A percentile compares a stretch with the other conserved stretches of the same genome.
phyloP scores from a whole-genome alignment of 2,888 invertebrate species.

The Drosophila tanythrix region DNA sequence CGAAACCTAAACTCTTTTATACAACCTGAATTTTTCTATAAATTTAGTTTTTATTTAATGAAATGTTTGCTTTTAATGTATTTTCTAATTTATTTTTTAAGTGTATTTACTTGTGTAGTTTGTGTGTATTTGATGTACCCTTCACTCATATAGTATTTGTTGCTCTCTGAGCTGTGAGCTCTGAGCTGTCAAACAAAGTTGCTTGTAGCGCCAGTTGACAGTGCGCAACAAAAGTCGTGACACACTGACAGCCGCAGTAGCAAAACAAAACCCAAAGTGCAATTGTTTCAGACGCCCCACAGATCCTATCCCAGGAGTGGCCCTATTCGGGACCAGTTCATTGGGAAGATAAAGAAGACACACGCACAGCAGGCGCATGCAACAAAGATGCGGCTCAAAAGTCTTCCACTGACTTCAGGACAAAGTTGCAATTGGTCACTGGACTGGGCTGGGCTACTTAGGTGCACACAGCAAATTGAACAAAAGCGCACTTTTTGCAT shows the following conservation, averaged over 20 bases:
- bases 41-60: background rate
- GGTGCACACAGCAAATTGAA: constrained; percentile 19
- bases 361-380: constrained; percentile 42
- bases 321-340: constrained; percentile 37
- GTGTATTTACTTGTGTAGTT: background rate
- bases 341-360: constrained; percentile 26
- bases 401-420: constrained; percentile 28
- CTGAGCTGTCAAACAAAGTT: constrained; percentile 72
- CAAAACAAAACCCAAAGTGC: constrained; percentile 67
- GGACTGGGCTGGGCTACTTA: constrained; percentile 41
- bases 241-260: constrained; percentile 53
- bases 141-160: constrained; percentile 49
- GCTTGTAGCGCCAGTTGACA: constrained; percentile 65
- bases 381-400: constrained; percentile 21
- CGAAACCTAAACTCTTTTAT: too few species aligned
- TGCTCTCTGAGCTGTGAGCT: constrained; percentile 51
- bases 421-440: constrained; percentile 49
- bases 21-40: too few species aligned
- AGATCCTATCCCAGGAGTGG: constrained; percentile 6
- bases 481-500: constrained; percentile 25
- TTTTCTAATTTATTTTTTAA: background rate
- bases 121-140: constrained; percentile 18
- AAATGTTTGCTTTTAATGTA: background rate
- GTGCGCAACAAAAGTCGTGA: constrained; percentile 74
- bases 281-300: constrained; percentile 48